Evolutionary conservation across 2,113 vertebrate species (phyloP).

Genomic region (Pachypanchax playfairii): DNA sequence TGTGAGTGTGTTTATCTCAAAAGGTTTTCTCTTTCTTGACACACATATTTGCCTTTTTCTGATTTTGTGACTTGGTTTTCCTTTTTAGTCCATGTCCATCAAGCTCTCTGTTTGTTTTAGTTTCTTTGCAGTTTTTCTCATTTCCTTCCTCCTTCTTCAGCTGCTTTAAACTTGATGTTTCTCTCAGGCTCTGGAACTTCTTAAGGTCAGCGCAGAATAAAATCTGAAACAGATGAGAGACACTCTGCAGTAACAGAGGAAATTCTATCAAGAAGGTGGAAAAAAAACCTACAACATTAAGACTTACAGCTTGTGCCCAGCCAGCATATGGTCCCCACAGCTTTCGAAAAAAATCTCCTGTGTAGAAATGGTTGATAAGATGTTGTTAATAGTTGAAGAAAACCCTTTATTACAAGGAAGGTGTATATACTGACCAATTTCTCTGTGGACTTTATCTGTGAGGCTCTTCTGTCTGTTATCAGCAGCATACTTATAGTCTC

Average conservation of each 20-base stretch:
- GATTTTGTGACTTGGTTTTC: constrained; percentile 19
- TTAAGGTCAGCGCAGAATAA: constrained; percentile 91
- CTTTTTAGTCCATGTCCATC: constrained; percentile 7
- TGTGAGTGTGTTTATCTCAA: constrained; percentile 23
- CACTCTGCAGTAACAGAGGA: background rate
- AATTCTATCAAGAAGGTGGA: background rate
- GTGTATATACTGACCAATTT: constrained; percentile 83
- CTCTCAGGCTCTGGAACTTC: constrained; percentile 79
- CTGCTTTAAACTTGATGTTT: constrained; percentile 32
- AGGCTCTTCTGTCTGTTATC: constrained; percentile 77
- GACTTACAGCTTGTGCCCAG: constrained; percentile 93
- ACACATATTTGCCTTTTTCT: constrained; percentile 38
- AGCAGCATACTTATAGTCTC: constrained; percentile 81
- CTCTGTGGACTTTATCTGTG: constrained; percentile 83
- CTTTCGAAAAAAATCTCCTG: constrained; percentile 90
- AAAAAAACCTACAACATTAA: background rate
- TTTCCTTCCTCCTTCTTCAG: constrained; percentile 42
- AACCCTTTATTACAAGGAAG: background rate
- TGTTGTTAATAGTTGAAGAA: background rate
- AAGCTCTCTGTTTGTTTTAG: constrained; percentile 26
- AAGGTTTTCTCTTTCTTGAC: constrained; percentile 30
- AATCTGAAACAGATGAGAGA: constrained; percentile 78
- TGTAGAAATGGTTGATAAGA: constrained; percentile 22
- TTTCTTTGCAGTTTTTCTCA: constrained; percentile 35
- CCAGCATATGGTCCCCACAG: constrained; percentile 92